phyloP scores from a whole-genome alignment of 2,888 invertebrate species.

The Carpatolechia fugitivella region DNA sequence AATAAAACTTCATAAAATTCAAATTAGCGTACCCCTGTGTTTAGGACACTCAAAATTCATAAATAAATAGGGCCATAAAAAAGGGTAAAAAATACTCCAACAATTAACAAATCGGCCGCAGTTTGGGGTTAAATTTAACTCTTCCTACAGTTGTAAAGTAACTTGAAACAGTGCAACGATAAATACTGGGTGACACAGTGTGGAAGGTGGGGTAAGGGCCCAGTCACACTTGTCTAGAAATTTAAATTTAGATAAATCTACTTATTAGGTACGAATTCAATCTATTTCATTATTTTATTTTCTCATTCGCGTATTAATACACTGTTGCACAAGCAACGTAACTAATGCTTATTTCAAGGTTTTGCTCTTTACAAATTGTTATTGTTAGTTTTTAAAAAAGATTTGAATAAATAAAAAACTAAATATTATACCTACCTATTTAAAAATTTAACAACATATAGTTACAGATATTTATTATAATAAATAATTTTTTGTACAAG shows the following conservation, averaged over 20 bases:
- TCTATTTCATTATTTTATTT: too few relatives aligned
- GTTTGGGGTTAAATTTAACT: constrained; percentile 71
- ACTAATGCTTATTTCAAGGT: too few relatives aligned
- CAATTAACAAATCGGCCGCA: constrained; percentile 74
- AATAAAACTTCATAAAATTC: constrained; percentile 73
- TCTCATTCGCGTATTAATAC: too few relatives aligned
- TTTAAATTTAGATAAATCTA: background rate
- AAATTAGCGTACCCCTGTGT: constrained; percentile 70
- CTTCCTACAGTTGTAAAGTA: constrained; percentile 54
- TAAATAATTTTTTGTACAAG: too few relatives aligned
- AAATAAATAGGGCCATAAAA: constrained; percentile 57
- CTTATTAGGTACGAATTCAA: too few relatives aligned
- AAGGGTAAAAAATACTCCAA: constrained; percentile 60
- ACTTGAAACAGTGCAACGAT: constrained; percentile 62
- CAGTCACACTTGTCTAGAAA: constrained; percentile 20
- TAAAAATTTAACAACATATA: too few relatives aligned
- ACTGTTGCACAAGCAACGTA: too few relatives aligned
- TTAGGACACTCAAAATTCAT: constrained; percentile 70
- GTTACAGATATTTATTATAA: too few relatives aligned
- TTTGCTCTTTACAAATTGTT: too few relatives aligned
- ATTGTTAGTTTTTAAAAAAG: too few relatives aligned
- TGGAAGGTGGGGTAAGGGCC: constrained; percentile 16
- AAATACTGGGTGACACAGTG: constrained; percentile 58
- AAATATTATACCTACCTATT: too few relatives aligned
- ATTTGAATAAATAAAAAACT: too few relatives aligned